Base-by-base conservation (phyloP, 1,140 invertebrate genomes). In the Aleiodes sp. region DNA sequence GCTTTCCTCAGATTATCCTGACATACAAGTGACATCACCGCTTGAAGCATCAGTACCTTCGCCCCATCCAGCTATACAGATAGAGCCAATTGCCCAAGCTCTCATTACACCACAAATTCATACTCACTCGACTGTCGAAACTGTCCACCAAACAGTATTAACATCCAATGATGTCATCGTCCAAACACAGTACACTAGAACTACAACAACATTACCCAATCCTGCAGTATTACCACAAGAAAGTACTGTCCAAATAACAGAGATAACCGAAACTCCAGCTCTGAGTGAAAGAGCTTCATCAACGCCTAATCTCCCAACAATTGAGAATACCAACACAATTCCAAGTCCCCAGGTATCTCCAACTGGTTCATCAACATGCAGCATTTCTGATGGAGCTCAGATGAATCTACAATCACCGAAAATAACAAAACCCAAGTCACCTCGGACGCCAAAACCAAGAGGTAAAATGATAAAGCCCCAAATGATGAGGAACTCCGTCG, bases 141-240 rank as follows among this genome's bases (percentile, higher is more conserved):
- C 83, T 63, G 76, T 84, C 26, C 83, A 85, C 66, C 83, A 84
- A 80, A 85, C 83, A 77, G 82, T 85, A 79, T 80, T 85, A 80
- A 84, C 83, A 10, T 82, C 82, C 0, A 85, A 84, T 29, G 83
- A 85, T 12, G 75, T 85, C 73, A 85, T 85, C 14, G 83, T 85
- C 2, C 83, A 85, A 60, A 85, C 83, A 10, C 83, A 85, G 59
- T 85, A 85, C 46, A 85, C 83, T 0, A 82, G 83, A 43, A 85
- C 82, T 2, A 84, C 82, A 0, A 84, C 82, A 12, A 85, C 83
- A 1, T 59, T 85, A 63, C 83, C 83, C 31, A 85, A 85, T 61
- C 65, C 79, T 16, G 62, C 81, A 75, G 82, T 82, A 73, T 76
- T 83, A 77, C 78, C 83, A 14, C 76, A 78, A 46, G 82, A 85